Evolutionary conservation across 2,797 vertebrate genomes (phyloP), one percentile per base, ranked within the genome.

Genomic region (Sylvilagus floridanus): DNA sequence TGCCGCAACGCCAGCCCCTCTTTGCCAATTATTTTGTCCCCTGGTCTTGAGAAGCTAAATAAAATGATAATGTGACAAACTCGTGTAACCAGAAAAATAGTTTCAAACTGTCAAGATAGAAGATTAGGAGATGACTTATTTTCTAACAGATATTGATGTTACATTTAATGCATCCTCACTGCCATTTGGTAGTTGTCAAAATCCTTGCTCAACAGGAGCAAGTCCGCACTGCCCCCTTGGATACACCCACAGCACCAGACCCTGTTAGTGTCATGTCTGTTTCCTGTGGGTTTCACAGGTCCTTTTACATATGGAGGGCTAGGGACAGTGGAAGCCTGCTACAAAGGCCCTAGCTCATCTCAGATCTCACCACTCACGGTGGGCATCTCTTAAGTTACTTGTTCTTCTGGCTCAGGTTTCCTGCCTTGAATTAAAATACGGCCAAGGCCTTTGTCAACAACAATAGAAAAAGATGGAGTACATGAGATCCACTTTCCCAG

Each of bases 401-500:
- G 30, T 77, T 86, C 50, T 52, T 88, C 42, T 65, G 75, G 68
- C 19, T 88, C 62, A 81, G 35, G 62, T 63, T 57, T 57, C 69
- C 68, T n/a, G 42, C 88, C 32, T 84, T 73, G 26, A 90, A 79
- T 78, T 63, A 91, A 90, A 93, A 93, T 26, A 94, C 9, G 28
- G 24, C 68, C 63, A 52, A 69, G 16, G 42, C 30, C 28, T 95
- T 65, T 95, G 66, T 66, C 66, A 92, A 88, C 11, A 83, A 47
- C 52, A 22, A 81, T 71, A 83, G 83, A 87, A 35, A 85, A 88
- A 69, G 12, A 22, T 60, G 37, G 21, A 93, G 50, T 50, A 72
- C 93, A 92, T 62, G 50, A 0, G 7, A 66, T 75, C 86, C 14
- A 1, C 66, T 83, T 73, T 84, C 62, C 50, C 57, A 84, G 47